Evolutionary conservation across 2,113 vertebrate species (phyloP), one percentile per base, ranked within the genome.

Genomic region (Epinephelus moara): DNA sequence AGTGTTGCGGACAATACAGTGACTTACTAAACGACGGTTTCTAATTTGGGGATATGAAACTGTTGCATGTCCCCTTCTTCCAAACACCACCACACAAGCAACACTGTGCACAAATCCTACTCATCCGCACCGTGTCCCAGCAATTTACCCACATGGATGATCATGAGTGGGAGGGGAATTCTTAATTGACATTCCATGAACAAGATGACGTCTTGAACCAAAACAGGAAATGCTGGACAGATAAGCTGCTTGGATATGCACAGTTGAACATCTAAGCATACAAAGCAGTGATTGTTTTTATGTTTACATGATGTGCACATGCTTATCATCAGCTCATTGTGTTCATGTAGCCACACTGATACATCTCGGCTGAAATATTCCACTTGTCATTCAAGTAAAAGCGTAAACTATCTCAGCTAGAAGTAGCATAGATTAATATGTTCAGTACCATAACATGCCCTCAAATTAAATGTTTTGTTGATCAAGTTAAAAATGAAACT

Each of bases 181-280:
- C 27, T 33, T 50, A 2, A 37, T n/a, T 14, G 17, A 50, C 2
- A 0, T 61, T 21, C 23, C 27, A n/a, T 49, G 17, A 47, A 23
- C 8, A 42, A 11, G 40, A 66, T 45, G 0, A 23, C 42, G 60
- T 30, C 30, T 8, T 42, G 21, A 69, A 37, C 10, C 30, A 47
- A 17, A 86, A 79, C 61, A 80, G 71, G 56, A 85, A 62, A 57
- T 25, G 11, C 19, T 42, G 37, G 14, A 42, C 42, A 66, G 47
- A 73, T 73, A n/a, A 66, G 56, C 27, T 53, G 3, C 8, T n/a
- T 69, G 37, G 40, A 53, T 1, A 45, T 2, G 55, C 10, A 37
- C 6, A 11, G 56, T 5, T 57, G 21, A 76, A n/a, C 45, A 0
- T 14, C 4, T 2, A 14, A 4, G 15, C 0, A 2, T 9, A 19